These are phyloP conservation scores for Hirundichthys speculiger DNA, from an alignment of 2,113 vertebrate genomes.

Conservation along the genomic window DNA sequence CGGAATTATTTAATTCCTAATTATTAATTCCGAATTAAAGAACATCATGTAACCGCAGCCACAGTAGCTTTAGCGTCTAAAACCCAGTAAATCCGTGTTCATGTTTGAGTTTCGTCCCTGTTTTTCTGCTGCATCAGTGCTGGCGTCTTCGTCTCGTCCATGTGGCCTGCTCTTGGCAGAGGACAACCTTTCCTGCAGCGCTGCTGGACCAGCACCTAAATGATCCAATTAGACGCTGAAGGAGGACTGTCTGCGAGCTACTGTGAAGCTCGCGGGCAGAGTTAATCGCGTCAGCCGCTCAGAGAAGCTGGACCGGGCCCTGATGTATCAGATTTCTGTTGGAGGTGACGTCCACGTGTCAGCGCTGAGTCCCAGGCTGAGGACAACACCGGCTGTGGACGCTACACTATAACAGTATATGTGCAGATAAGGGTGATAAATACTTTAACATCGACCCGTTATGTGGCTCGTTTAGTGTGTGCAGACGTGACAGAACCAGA, in stretches of 20 bases:
- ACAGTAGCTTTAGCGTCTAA: too few species aligned
- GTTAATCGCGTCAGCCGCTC: conserved; percentile 64
- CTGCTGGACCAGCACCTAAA: conserved; percentile 59
- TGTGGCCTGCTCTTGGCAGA: conserved; percentile 53
- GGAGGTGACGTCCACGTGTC: conserved; percentile 69
- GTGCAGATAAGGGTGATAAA: too few species aligned
- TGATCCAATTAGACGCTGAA: conserved; percentile 71
- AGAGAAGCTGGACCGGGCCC: conserved; percentile 58
- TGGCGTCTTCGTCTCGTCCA: conserved; percentile 46
- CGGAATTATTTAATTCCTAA: too few species aligned
- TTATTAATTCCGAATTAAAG: too few species aligned
- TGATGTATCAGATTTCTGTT: conserved; percentile 75
- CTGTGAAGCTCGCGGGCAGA: conserved; percentile 54
- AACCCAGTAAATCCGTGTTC: not conserved
- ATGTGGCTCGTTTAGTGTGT: too few species aligned
- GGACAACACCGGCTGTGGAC: not conserved
- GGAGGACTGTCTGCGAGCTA: conserved; percentile 57
- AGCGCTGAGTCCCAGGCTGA: conserved; percentile 56
- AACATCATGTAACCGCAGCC: too few species aligned
- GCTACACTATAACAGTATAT: too few species aligned
- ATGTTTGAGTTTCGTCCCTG: too few species aligned
- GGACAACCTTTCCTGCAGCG: conserved; percentile 52
- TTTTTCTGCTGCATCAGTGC: conserved; percentile 17
- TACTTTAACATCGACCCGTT: too few species aligned
- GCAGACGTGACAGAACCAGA: too few species aligned